Base-by-base conservation (phyloP, 64 coral and sea anemone species). In the Trachythela sp. region DNA sequence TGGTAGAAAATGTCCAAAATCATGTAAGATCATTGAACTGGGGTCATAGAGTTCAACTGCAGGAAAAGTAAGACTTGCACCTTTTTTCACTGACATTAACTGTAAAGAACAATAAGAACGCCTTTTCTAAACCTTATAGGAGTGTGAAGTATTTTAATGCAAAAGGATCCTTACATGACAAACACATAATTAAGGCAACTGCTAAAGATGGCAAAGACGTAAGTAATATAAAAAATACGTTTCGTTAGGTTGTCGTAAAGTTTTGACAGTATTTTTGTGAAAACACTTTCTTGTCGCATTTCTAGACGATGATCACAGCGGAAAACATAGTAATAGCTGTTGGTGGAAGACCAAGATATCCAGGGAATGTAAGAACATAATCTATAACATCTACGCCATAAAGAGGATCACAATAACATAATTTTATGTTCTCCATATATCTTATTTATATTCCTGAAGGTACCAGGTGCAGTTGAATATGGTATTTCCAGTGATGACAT, bases 301-400 rank as follows among this genome's bases (percentile, higher is more conserved):
- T 88, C 35, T 85, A 97, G 95, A 91, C 85, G 45, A 22, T 92
- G 11, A 38, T 97, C 33, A 92, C 88, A 58, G 85, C 95, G 15
- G 90, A 97, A 34, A 94, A 97, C 39, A 86, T 97, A 92, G 95
- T 97, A 9, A 94, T 97, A 68, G 95, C 95, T 91, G 95, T 97
- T 58, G 95, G 95, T 60, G 95, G 95, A 67, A 92, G 95, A 89
- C 95, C 95, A 37, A 89, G 88, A 70, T 92, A 90, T 91, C 93
- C 95, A 26, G 42, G 24, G 39, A 88, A 94, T 52, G 95, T 97
- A 76, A 86, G 93, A 36, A 37, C 1, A 9, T 35, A 0, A 4
- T 37, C 0, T 37, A 72, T 72, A 31, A 72, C 17, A 31, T 14
- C 11, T 72, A 24, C 1, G 9, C 29, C 29, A 72, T 1, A 72